Percentiles rank a stretch among this genome's conserved stretches.
phyloP scores from a whole-genome alignment of 2,888 invertebrate genomes.

The Caenorhabditis sulstoni region DNA sequence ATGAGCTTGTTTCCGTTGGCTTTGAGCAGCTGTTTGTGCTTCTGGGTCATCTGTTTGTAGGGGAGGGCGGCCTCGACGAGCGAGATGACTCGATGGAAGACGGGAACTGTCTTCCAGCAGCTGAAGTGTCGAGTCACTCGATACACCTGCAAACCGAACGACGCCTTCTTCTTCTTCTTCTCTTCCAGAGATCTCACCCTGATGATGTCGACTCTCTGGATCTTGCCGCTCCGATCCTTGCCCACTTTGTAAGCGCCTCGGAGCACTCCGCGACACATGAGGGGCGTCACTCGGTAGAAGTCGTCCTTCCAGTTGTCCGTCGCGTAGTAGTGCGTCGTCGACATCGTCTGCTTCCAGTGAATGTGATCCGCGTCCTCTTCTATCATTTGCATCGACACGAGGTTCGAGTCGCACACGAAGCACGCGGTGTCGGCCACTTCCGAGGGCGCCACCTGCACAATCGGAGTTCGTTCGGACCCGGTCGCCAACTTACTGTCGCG shows the following conservation, averaged over 20 bases:
- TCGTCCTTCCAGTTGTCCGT: conserved; percentile 71
- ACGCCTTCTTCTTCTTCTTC: too few relatives aligned
- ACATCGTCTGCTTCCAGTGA: conserved; percentile 78
- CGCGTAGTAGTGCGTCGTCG: conserved; percentile 74
- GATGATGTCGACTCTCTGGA: conserved; percentile 54
- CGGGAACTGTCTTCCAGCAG: conserved; percentile 73
- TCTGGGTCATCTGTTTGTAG: conserved; percentile 45
- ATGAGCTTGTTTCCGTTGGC: conserved; percentile 57
- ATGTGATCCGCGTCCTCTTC: conserved; percentile 61
- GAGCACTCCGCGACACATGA: conserved; percentile 70
- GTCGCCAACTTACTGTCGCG: conserved; percentile 56
- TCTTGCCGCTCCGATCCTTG: conserved; percentile 60
- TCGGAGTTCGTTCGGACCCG: background rate
- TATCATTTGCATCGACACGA: conserved; percentile 52
- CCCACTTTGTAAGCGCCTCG: conserved; percentile 71
- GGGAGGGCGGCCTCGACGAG: conserved; percentile 66
- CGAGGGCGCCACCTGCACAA: conserved; percentile 33
- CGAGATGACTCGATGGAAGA: conserved; percentile 77
- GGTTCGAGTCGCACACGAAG: conserved; percentile 53
- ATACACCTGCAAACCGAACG: conserved; percentile 66
- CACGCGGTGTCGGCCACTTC: conserved; percentile 51
- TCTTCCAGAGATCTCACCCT: too few relatives aligned
- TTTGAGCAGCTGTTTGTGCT: conserved; percentile 49
- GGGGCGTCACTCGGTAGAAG: conserved; percentile 62
- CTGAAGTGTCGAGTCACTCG: conserved; percentile 74